Conservation (phyloP, 2,797 vertebrate species). For the Allobates femoralis region DNA sequence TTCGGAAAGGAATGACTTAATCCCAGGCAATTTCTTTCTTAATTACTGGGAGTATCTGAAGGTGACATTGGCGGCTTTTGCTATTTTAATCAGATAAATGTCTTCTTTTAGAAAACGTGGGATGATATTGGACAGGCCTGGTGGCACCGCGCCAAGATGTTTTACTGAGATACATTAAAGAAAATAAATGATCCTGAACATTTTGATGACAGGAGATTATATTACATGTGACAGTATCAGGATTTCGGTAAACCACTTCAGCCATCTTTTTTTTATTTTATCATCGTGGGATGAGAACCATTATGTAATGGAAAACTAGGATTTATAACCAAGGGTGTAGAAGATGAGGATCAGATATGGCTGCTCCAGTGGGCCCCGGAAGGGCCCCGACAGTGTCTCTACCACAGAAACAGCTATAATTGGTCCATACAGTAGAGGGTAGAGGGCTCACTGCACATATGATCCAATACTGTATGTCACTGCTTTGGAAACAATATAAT, state of each 20-base stretch:
- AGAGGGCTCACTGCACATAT: too few species aligned
- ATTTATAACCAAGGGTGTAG: neutral
- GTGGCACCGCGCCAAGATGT: constrained; percentile 40
- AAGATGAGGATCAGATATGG: neutral
- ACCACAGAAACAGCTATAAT: neutral
- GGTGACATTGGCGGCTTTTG: constrained; percentile 52
- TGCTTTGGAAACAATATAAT: neutral
- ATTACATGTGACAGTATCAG: constrained; percentile 10
- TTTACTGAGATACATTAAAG: constrained; percentile 56
- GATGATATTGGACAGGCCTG: constrained; percentile 13
- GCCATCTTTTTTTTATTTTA: neutral
- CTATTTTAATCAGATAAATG: constrained; percentile 56
- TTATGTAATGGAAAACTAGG: neutral
- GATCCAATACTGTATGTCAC: too few species aligned
- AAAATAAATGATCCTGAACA: constrained; percentile 42
- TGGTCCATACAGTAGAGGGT: too few species aligned
- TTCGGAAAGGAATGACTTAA: constrained; percentile 47
- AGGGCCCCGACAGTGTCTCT: neutral
- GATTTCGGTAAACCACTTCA: constrained; percentile 22
- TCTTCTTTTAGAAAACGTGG: constrained; percentile 13
- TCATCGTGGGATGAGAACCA: neutral
- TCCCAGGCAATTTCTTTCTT: constrained; percentile 42
- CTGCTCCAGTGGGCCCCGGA: neutral
- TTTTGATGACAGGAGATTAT: neutral
- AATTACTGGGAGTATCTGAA: constrained; percentile 50